Conservation (phyloP, 2,797 vertebrate genomes). For the Centropyge bicolor region DNA sequence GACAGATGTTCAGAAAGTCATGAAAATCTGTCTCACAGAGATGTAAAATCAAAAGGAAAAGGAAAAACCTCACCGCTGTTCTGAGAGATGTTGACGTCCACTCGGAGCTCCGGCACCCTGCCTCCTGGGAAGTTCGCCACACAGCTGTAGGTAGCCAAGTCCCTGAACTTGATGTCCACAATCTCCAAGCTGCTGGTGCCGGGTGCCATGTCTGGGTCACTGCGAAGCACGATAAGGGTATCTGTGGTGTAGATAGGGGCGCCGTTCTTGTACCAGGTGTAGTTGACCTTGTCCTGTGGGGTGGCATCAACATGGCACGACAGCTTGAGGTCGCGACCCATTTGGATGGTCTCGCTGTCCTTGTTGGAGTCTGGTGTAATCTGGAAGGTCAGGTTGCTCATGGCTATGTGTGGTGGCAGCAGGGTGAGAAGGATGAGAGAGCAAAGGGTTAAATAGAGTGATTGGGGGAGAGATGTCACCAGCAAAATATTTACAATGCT, state of each 20-base stretch:
- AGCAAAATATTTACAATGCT: neutral
- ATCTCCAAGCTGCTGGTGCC: conserved; percentile 98
- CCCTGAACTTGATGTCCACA: conserved; percentile 96
- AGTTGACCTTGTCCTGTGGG: conserved; percentile 97
- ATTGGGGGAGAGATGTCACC: no score
- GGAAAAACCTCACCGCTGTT: conserved; percentile 90
- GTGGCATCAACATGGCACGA: conserved; percentile 97
- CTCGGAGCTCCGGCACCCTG: conserved; percentile 90
- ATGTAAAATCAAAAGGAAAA: neutral
- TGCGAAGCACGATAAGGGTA: conserved; percentile 92
- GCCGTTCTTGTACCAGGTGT: conserved; percentile 97
- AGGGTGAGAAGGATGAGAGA: conserved; percentile 2
- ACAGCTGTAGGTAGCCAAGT: conserved; percentile 96
- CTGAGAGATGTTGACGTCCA: conserved; percentile 98
- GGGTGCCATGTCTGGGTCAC: conserved; percentile 94
- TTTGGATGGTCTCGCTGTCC: conserved; percentile 96
- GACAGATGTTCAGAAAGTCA: neutral
- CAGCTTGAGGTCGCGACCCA: conserved; percentile 97
- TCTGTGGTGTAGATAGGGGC: conserved; percentile 89
- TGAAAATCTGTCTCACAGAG: neutral
- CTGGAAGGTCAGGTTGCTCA: conserved; percentile 96
- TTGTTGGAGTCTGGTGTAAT: conserved; percentile 98
- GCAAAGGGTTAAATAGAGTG: conserved; percentile 1
- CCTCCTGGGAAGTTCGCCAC: conserved; percentile 93
- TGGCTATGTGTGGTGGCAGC: conserved; percentile 80